Conservation (phyloP, 2,888 invertebrate species). For the Drosophila villosipedis region DNA sequence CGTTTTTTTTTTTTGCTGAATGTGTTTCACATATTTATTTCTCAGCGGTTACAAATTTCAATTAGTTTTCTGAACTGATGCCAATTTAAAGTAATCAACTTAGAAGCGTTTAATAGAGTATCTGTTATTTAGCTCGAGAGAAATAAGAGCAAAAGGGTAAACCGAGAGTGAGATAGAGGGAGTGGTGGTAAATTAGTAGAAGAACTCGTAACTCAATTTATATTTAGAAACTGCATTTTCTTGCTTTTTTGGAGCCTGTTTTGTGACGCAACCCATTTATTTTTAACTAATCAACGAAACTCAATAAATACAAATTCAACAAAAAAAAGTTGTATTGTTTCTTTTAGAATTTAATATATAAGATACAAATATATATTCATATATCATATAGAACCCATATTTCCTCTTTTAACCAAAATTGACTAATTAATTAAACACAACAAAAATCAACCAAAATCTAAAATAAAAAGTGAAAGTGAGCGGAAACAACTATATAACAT, state of each 20-base stretch:
- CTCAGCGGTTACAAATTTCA: too few relatives aligned
- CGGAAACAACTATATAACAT: neutral
- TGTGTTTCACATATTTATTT: too few relatives aligned
- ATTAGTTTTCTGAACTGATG: neutral
- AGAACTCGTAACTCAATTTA: neutral
- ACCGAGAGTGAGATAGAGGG: too few relatives aligned
- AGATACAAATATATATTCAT: too few relatives aligned
- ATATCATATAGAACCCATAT: neutral
- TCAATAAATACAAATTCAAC: neutral
- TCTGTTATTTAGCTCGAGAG: neutral
- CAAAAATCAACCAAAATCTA: neutral
- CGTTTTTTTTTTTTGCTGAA: too few relatives aligned
- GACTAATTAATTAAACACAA: neutral
- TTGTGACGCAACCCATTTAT: neutral
- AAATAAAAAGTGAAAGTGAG: slow-evolving; percentile 9
- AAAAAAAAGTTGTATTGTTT: neutral
- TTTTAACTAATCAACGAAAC: neutral
- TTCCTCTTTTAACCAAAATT: neutral
- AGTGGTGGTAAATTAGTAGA: neutral
- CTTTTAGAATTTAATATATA: neutral
- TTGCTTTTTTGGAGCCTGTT: neutral
- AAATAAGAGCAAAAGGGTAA: neutral
- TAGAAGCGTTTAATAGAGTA: neutral
- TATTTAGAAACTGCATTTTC: neutral
- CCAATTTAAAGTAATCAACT: neutral